phyloP scores from a whole-genome alignment of 1,140 invertebrate genomes.

The Grapholita molesta region DNA sequence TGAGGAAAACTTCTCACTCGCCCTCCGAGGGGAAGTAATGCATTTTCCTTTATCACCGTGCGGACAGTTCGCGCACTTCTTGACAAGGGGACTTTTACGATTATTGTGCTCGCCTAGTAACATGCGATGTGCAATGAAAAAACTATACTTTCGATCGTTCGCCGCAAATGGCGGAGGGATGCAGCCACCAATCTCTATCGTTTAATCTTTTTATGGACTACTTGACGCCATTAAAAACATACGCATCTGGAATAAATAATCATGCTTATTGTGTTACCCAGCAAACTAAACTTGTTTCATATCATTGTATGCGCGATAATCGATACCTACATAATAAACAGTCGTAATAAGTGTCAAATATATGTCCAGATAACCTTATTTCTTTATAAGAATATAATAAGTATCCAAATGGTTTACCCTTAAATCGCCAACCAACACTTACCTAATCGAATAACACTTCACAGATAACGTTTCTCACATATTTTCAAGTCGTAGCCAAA shows the following conservation, averaged over 20 bases:
- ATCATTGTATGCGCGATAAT: background rate
- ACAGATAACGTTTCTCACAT: no score
- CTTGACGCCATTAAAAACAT: constrained; percentile 29
- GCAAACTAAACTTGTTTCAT: background rate
- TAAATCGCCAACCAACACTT: no score
- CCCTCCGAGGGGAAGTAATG: constrained; percentile 67
- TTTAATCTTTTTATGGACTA: constrained; percentile 14
- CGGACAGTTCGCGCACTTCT: constrained; percentile 67
- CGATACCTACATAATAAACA: no score
- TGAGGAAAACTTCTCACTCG: constrained; percentile 56
- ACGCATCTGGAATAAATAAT: background rate
- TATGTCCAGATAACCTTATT: no score
- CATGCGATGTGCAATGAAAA: constrained; percentile 58
- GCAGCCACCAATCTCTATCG: constrained; percentile 2
- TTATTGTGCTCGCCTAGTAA: constrained; percentile 63
- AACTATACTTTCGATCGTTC: constrained; percentile 35
- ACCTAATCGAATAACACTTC: no score
- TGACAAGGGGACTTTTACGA: constrained; percentile 68
- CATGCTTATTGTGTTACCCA: background rate
- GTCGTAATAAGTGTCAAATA: no score
- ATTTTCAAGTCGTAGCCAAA: no score
- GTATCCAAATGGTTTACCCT: no score
- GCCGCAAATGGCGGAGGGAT: constrained; percentile 1
- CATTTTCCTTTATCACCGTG: constrained; percentile 71
- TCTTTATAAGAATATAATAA: no score